Conservation (phyloP, 2,797 vertebrate genomes). For the Syndactyla subalaris region DNA sequence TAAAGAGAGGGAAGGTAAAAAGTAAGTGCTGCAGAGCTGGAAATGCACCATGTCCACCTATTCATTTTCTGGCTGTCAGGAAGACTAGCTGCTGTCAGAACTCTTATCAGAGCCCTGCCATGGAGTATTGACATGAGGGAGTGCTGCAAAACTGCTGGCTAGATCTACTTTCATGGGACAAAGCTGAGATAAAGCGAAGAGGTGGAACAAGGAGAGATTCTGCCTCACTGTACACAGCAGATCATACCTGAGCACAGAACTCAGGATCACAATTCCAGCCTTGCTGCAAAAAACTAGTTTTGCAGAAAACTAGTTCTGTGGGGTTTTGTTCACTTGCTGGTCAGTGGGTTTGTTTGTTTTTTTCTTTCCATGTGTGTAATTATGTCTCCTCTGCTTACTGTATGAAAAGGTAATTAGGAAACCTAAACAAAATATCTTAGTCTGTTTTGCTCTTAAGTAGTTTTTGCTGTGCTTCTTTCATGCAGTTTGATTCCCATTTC, state of each 20-base stretch:
- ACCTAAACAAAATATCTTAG: background rate
- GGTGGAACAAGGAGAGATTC: background rate
- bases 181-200: background rate
- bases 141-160: background rate
- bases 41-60: background rate
- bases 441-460: background rate
- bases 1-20: background rate
- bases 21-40: background rate
- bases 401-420: background rate
- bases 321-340: background rate
- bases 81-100: background rate
- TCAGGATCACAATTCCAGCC: background rate
- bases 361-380: background rate
- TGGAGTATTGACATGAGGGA: background rate
- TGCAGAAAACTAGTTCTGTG: background rate
- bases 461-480: background rate
- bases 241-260: background rate
- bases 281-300: background rate
- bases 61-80: background rate
- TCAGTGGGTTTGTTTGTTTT: background rate
- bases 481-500: background rate
- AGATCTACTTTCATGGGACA: background rate
- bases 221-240: accelerated
- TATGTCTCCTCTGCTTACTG: background rate
- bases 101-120: background rate